Base-by-base conservation (phyloP, 2,113 vertebrate species). In the Python bivittatus region DNA sequence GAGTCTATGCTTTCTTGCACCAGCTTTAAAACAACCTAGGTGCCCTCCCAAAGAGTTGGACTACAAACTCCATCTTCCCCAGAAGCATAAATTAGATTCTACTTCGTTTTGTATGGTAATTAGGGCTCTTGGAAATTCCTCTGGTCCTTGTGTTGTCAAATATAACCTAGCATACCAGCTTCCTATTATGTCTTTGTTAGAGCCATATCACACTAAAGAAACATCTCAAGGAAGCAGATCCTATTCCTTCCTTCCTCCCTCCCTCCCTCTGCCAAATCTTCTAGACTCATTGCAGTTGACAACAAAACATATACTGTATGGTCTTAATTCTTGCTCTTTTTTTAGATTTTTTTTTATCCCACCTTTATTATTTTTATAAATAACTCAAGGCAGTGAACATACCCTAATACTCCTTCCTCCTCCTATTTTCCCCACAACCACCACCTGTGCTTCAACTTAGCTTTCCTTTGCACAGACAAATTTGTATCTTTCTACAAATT, bases 41-140 rank as follows among this genome's bases (percentile, higher is more conserved):
- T 64, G 60, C 5, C 44, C 44, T 48, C 44, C 44, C 44, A 48
- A 48, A 48, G 2, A 64, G 60, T 29, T 29, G 27, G 25, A 29
- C 27, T 64, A 29, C 27, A 64, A 64, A 29, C 11, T 27, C 61
- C 27, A 12, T 64, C 61, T 64, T 64, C 27, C 61, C 27, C 61
- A 64, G 27, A 29, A 64, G 10, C 12, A 29, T 8, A 90, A 90
- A 7, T 72, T 57, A 60, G 90, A 93, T 13, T 27, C n/a, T 25
- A 61, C 91, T 10, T 84, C 91, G 57, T 88, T 85, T 84, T 94
- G 92, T 57, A 85, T 57, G 44, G 85, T 57, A 56, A 1, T 94
- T 38, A 42, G n/a, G 42, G 68, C 92, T 92, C 13, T 85, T 11
- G 48, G 57, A 91, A 53, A 52, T 84, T 44, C 89, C 86, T 1